These are phyloP conservation scores for Trissolcus brochymenae DNA, from an alignment of 2,888 invertebrate species.

Conservation along the genomic window DNA sequence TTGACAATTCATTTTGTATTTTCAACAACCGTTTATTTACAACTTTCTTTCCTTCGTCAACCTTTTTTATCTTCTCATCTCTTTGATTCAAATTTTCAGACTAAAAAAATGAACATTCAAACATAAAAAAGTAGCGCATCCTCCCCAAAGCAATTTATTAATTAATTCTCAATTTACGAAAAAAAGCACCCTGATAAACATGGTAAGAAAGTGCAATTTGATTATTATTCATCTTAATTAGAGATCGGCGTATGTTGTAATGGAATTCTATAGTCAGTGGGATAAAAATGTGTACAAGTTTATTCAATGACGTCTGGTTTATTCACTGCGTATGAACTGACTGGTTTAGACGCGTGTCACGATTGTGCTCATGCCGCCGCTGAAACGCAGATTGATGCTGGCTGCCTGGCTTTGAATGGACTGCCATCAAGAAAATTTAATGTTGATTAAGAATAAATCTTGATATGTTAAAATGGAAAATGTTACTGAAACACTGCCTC, in stretches of 20 bases:
- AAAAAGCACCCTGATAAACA: too few species aligned
- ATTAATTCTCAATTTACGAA: too few species aligned
- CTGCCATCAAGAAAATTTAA: constrained; percentile 14
- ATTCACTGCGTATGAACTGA: not conserved
- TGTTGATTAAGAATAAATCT: constrained; percentile 28
- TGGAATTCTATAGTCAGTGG: constrained; percentile 3
- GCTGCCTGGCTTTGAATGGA: constrained; percentile 13
- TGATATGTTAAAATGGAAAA: too few species aligned
- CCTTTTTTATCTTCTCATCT: too few species aligned
- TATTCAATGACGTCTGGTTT: constrained; percentile 15
- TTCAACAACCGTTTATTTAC: too few species aligned
- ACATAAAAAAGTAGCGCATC: too few species aligned
- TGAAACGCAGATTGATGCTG: constrained; percentile 7
- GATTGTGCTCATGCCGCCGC: constrained; percentile 7
- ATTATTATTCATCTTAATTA: constrained; percentile 21
- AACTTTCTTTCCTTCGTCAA: too few species aligned
- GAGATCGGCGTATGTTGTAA: constrained; percentile 10
- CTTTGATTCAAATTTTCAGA: too few species aligned
- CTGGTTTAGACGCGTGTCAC: constrained; percentile 12
- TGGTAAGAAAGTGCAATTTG: not conserved
- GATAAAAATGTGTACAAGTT: constrained; percentile 2
- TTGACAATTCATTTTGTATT: too few species aligned
- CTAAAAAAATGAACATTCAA: too few species aligned
- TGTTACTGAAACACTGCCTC: too few species aligned
- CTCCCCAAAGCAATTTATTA: too few species aligned